Percentiles rank a stretch among this genome's conserved stretches.
These are phyloP conservation scores for Chrysolina americana DNA, from an alignment of 2,888 invertebrate species.

Conservation along the genomic window DNA sequence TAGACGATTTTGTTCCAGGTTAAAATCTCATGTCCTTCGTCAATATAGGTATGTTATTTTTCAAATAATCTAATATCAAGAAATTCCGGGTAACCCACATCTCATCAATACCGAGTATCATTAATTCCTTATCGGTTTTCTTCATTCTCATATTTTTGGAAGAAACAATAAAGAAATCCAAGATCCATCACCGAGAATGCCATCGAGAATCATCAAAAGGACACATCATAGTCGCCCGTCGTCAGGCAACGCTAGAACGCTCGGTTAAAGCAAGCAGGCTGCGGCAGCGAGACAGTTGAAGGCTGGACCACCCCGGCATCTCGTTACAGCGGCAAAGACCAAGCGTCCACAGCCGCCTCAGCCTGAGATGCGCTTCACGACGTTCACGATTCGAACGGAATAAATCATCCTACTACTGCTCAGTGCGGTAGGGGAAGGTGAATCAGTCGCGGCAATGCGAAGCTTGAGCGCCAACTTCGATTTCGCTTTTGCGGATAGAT, in stretches of 20 bases:
- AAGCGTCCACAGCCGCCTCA: constrained; percentile 53
- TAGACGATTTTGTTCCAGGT: no score
- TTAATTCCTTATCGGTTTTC: neutral
- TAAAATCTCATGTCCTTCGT: no score
- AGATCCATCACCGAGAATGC: constrained; percentile 6
- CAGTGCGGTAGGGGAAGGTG: constrained; percentile 23
- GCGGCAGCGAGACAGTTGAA: constrained; percentile 62
- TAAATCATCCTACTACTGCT: constrained; percentile 57
- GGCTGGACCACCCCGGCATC: constrained; percentile 67
- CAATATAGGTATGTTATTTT: no score
- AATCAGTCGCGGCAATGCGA: constrained; percentile 9
- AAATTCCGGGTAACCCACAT: no score
- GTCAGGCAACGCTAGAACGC: constrained; percentile 29
- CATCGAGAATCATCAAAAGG: constrained; percentile 19
- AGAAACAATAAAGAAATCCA: constrained; percentile 17
- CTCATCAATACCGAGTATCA: no score
- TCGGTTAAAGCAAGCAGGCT: constrained; percentile 33
- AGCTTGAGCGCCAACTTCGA: constrained; percentile 25
- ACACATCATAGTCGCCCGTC: constrained; percentile 30
- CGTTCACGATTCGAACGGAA: constrained; percentile 57
- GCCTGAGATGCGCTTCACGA: constrained; percentile 59
- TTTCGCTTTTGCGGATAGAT: constrained; percentile 18
- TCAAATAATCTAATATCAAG: no score
- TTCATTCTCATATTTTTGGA: constrained; percentile 1
- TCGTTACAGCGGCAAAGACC: constrained; percentile 63